Percentiles rank a stretch among this genome's conserved stretches.
Conservation (phyloP, 2,113 vertebrate genomes). For the Asarcornis scutulata region DNA sequence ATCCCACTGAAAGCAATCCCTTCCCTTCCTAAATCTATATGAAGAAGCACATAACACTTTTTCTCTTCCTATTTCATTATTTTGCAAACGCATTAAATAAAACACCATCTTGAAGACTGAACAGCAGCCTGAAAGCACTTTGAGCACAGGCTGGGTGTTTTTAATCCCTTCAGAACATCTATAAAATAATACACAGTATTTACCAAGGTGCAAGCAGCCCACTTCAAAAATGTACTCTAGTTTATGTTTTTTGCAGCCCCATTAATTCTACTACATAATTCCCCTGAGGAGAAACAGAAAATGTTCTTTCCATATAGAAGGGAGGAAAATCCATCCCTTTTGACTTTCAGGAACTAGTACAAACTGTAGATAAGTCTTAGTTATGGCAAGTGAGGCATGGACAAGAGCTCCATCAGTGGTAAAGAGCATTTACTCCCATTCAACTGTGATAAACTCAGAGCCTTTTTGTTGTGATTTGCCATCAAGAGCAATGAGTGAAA, state of each 20-base stretch:
- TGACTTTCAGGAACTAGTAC: neutral
- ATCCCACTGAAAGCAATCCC: neutral
- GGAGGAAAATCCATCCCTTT: neutral
- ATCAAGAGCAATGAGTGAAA: neutral
- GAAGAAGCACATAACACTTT: neutral
- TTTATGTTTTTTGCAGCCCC: slow-evolving; percentile 11
- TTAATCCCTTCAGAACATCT: neutral
- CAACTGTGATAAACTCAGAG: neutral
- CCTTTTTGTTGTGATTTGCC: neutral
- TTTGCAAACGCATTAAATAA: neutral
- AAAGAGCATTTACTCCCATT: neutral
- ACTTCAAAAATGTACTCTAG: neutral
- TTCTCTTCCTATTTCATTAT: neutral
- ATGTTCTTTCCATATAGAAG: slow-evolving; percentile 7
- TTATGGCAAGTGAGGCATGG: neutral
- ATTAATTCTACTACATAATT: slow-evolving; percentile 37
- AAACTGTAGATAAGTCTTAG: neutral
- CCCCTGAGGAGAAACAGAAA: neutral
- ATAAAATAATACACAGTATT: slow-evolving; percentile 17
- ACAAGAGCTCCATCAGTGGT: neutral
- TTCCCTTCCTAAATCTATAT: neutral
- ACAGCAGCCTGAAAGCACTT: neutral
- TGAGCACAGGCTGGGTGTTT: neutral
- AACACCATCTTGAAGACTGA: neutral
- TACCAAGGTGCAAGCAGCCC: neutral